Conservation (phyloP, 2,113 vertebrate genomes). For the Pluvianellus socialis region DNA sequence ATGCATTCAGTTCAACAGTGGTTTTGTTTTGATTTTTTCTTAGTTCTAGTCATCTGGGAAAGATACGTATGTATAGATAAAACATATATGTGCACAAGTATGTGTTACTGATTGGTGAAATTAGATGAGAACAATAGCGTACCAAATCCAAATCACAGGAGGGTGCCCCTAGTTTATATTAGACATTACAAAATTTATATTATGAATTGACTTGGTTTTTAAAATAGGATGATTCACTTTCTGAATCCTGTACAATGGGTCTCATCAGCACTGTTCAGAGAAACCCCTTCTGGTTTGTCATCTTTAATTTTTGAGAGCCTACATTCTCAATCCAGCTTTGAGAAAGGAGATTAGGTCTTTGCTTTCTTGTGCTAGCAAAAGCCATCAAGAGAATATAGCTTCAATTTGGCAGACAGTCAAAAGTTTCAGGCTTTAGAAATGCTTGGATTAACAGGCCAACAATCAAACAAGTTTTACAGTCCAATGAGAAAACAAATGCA, state of each 20-base stretch:
- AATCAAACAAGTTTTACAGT: background rate
- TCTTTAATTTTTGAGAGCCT: background rate
- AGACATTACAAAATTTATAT: background rate
- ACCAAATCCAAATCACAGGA: background rate
- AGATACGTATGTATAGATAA: background rate
- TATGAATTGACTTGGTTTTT: background rate
- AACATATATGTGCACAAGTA: background rate
- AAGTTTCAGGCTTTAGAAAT: conserved; percentile 14
- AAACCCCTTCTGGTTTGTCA: background rate
- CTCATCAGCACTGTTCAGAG: background rate
- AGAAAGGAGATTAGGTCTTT: background rate
- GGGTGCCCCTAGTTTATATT: background rate
- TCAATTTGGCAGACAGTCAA: conserved; percentile 15
- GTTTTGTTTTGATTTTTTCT: background rate
- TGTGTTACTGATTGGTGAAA: background rate
- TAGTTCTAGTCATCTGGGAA: background rate
- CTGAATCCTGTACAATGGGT: background rate
- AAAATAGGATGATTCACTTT: background rate
- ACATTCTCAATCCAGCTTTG: background rate
- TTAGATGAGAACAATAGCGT: background rate
- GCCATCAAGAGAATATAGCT: background rate
- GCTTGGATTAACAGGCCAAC: background rate
- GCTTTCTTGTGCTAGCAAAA: background rate
- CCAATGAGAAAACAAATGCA: background rate
- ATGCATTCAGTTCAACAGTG: background rate